Conservation (phyloP, 1,140 invertebrate species). For the Scaptomyza graminum region DNA sequence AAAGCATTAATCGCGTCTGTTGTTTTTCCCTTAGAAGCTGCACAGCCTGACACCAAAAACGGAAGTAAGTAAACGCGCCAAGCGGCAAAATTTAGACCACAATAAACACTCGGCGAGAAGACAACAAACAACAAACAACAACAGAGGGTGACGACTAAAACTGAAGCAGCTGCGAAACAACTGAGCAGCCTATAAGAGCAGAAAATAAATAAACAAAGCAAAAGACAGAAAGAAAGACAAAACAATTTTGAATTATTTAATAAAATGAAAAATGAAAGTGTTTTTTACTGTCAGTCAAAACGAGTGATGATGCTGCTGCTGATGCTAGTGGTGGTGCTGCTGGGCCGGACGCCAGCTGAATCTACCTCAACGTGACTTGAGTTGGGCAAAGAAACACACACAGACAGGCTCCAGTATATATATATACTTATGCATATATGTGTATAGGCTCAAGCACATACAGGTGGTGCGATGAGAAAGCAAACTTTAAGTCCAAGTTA, state of each 20-base stretch:
- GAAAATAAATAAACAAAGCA: slow-evolving; percentile 43
- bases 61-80: slow-evolving; percentile 70
- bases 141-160: slow-evolving; percentile 22
- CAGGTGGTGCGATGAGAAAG: slow-evolving; percentile 45
- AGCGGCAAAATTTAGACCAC: slow-evolving; percentile 66
- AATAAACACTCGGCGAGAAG: slow-evolving; percentile 62
- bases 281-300: slow-evolving; percentile 62
- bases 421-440: too few species aligned
- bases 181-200: slow-evolving; percentile 23
- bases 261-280: slow-evolving; percentile 80
- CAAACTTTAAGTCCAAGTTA: slow-evolving; percentile 50
- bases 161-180: slow-evolving; percentile 27
- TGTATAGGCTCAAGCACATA: slow-evolving; percentile 2
- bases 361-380: slow-evolving; percentile 69
- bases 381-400: slow-evolving; percentile 52
- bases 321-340: slow-evolving; percentile 30
- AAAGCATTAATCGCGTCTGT: slow-evolving; percentile 64
- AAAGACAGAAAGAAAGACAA: slow-evolving; percentile 29
- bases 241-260: slow-evolving; percentile 77
- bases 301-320: slow-evolving; percentile 31
- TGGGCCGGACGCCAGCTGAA: slow-evolving; percentile 46
- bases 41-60: slow-evolving; percentile 54
- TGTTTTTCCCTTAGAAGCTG: slow-evolving; percentile 47
- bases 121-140: slow-evolving; percentile 42
- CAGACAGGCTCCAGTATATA: slow-evolving; percentile 11